Base-by-base conservation (phyloP, 2,888 invertebrate genomes). In the Macrophya alboannulata region DNA sequence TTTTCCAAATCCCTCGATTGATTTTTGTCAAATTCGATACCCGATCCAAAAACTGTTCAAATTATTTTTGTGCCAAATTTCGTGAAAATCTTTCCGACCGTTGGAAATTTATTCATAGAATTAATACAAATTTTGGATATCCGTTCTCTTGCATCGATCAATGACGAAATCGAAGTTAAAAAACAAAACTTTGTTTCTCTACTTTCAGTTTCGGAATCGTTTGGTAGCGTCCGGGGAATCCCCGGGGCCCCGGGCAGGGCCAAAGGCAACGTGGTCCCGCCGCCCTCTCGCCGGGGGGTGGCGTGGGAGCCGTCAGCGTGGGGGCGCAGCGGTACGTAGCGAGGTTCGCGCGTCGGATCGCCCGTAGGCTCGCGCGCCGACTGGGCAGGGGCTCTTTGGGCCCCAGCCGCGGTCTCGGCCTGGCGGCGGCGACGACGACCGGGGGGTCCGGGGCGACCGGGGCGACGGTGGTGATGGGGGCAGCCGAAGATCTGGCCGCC, bases 271-370 rank as follows among this genome's bases (percentile, higher is more conserved):
- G 86, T 88, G 87, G 90, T 89, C 94, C 95, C 95, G 92, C 95
- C 95, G 95, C 95, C 95, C 95, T 94, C 93, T 94, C 94, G 92
- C 94, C 94, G 94, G 95, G 95, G 94, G 95, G 92, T 93, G 93
- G 92, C 91, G 92, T 90, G 89, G 92, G 91, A 90, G 91, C 90
- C 90, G 92, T 95, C 91, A 95, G 95, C 94, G 95, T 95, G 95
- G 95, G 94, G 95, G 95, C 95, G 95, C 95, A 95, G 95, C 95
- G 95, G 95, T 94, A 94, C 95, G 95, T 95, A 95, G 95, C 95
- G 95, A 95, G 92, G 95, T 95, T 94, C 95, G 95, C 92, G 95
- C 95, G 91, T 95, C 92, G 92, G 91, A 91, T 93, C 89, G 92
- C 92, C 90, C 93, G 92, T 87, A 90, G 92, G 90, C 90, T 93